Base-by-base conservation (phyloP, 2,888 invertebrate genomes). In the Athalia cordata region DNA sequence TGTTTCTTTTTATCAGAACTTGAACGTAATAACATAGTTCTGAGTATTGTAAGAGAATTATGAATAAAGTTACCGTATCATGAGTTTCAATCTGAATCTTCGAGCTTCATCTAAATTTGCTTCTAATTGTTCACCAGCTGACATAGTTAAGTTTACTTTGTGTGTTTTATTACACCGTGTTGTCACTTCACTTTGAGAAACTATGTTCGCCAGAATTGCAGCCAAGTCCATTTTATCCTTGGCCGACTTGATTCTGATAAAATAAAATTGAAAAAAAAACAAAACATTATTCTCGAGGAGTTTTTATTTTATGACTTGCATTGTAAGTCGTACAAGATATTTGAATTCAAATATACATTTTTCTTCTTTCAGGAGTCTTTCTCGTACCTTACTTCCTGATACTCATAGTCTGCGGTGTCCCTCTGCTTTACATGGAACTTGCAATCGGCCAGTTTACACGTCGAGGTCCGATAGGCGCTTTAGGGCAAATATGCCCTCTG, bases 321-420 rank as follows among this genome's bases (percentile, higher is more conserved):
- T 29, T 29, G 29, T 29, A 29, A 1, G 29, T 29, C 29, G 29
- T 75, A n/a, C 50, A 7, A 8, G 15, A 49, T 50, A 4, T 66
- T 8, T 8, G 7, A 50, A 49, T 13, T 3, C 6, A 49, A 55
- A 29, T 13, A 47, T 13, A 55, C 47, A 6, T 13, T 64, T 49
- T 29, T 11, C 62, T 62, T 50, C 47, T 75, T 62, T 52, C 93
- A 97, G 98, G 98, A 88, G 97, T 97, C 80, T 98, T 98, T 92
- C 94, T 98, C 89, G 95, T 98, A 90, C 98, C 98, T 83, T 98
- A 98, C 92, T 96, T 97, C 91, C 94, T 97, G 90, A 96, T 97
- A 91, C 93, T 98, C 91, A 90, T 97, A 86, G 93, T 97, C 84
- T 97, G 98, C 89, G 97, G 98, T 80, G 94, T 98, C 83, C 98